Base-by-base conservation (phyloP, 2,888 invertebrate genomes). In the Drosophila lacicola region DNA sequence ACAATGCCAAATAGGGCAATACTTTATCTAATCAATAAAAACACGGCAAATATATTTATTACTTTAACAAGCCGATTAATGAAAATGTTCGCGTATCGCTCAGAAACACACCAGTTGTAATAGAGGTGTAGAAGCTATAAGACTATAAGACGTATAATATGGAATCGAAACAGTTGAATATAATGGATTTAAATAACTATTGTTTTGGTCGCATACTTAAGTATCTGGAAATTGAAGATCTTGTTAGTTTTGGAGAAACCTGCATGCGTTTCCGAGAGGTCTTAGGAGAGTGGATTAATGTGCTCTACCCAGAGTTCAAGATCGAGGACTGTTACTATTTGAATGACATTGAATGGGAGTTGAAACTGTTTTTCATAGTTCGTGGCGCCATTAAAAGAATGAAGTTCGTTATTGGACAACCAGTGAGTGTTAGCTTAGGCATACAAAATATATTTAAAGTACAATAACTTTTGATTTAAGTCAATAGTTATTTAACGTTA, bases 111-210 rank as follows among this genome's bases (percentile, higher is more conserved):
- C 2, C 44, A 44, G 44, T 44, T 21, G 2, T 13, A 21, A 6
- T 2, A 21, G 10, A 33, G 39, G 25, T 42, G 1, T 19, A 4
- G 6, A 1, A 34, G 13, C 13, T 9, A 21, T 1, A 4, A 10
- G 17, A 10, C 8, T 9, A 2, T 11, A 9, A 21, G 29, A 29
- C 29, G 29, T 29, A 8, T 29, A 39, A 13, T 21, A 64, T 61
- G 61, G 44, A 21, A 3, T 0, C 33, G 1, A 14, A 19, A 33
- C 39, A 13, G 25, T 2, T 36, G 13, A 69, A 51, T 34, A 70
- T 74, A 17, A 14, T 75, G 17, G 56, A 65, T 17, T 47, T 70
- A 2, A 70, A 70, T 17, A 56, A 70, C 25, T 45, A 75, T 49
- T 74, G 70, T 14, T 29, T 74, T 2, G 66, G 65, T 3, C 8